Conservation (phyloP, 2,888 invertebrate species). For the Carterocephalus palaemon region DNA sequence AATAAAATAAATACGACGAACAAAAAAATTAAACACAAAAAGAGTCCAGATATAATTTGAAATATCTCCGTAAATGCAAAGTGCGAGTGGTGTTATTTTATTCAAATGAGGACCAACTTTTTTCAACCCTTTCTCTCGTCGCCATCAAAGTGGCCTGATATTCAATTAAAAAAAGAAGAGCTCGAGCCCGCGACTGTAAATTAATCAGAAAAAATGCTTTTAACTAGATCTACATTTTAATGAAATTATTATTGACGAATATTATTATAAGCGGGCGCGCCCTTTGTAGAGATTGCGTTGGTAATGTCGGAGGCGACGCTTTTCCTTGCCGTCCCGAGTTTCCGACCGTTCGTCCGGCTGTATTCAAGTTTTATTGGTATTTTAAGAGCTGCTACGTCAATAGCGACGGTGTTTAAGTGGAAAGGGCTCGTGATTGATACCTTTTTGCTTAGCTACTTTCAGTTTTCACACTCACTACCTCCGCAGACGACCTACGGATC, state of each 20-base stretch:
- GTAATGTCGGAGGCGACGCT: constrained; percentile 35
- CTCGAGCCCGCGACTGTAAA: constrained; percentile 74
- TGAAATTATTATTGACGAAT: constrained; percentile 79
- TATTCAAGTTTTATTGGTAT: constrained; percentile 21
- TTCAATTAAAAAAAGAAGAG: constrained; percentile 79
- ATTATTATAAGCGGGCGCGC: constrained; percentile 68
- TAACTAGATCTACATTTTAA: constrained; percentile 80
- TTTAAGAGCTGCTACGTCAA: constrained; percentile 23
- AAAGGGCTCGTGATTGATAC: neutral
- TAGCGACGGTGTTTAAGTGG: constrained; percentile 8
- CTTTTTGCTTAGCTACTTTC: neutral
- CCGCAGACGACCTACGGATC: too few relatives aligned
- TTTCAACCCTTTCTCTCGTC: constrained; percentile 72
- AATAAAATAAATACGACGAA: constrained; percentile 77
- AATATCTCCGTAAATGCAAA: constrained; percentile 80
- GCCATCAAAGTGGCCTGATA: constrained; percentile 79
- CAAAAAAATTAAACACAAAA: constrained; percentile 74
- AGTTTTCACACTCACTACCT: too few relatives aligned
- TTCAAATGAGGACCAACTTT: constrained; percentile 78
- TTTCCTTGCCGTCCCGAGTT: constrained; percentile 10
- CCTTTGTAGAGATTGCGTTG: constrained; percentile 63
- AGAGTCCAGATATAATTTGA: constrained; percentile 79
- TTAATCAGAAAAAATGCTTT: constrained; percentile 80
- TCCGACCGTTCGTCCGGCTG: constrained; percentile 1
- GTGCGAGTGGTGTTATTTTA: constrained; percentile 79